Conservation (phyloP, 92 coral and sea anemone species). For the Epizoanthus rinbou region DNA sequence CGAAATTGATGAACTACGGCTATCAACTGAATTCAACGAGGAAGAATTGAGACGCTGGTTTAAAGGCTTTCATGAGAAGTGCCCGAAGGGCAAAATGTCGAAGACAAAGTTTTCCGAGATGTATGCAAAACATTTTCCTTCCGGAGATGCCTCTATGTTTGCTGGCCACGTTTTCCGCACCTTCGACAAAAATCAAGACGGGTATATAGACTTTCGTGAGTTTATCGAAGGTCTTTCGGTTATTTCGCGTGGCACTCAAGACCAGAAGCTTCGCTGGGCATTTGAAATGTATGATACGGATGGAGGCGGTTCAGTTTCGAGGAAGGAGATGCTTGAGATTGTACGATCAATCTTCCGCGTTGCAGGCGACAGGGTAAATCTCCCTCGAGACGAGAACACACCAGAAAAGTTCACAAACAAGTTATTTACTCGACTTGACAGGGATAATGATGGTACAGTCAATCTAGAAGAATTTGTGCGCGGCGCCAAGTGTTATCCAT, state of each 20-base stretch:
- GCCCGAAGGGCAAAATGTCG: constrained; percentile 96
- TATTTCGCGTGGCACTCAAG: constrained; percentile 90
- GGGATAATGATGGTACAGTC: constrained; percentile 91
- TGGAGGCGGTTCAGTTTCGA: constrained; percentile 90
- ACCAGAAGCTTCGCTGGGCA: constrained; percentile 97
- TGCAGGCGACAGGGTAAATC: constrained; percentile 77
- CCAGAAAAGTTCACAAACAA: constrained; percentile 96
- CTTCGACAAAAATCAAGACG: constrained; percentile 96
- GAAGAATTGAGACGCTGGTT: constrained; percentile 93
- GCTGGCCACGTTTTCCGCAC: constrained; percentile 98
- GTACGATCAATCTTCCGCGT: constrained; percentile 94
- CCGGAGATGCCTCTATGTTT: constrained; percentile 90
- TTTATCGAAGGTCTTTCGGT: constrained; percentile 94
- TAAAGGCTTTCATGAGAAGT: constrained; percentile 87
- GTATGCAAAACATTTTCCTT: constrained; percentile 83
- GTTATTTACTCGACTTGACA: constrained; percentile 88
- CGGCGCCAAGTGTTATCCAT: constrained; percentile 93
- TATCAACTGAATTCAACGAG: constrained; percentile 89
- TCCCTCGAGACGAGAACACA: constrained; percentile 94
- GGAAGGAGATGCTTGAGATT: constrained; percentile 94
- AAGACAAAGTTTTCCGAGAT: constrained; percentile 89
- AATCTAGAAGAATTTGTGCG: constrained; percentile 93
- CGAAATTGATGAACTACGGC: constrained; percentile 81
- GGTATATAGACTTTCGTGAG: constrained; percentile 95
- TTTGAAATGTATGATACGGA: constrained; percentile 97